These are phyloP conservation scores for Candidula unifasciata DNA, from an alignment of 2,888 invertebrate species.

Conservation along the genomic window DNA sequence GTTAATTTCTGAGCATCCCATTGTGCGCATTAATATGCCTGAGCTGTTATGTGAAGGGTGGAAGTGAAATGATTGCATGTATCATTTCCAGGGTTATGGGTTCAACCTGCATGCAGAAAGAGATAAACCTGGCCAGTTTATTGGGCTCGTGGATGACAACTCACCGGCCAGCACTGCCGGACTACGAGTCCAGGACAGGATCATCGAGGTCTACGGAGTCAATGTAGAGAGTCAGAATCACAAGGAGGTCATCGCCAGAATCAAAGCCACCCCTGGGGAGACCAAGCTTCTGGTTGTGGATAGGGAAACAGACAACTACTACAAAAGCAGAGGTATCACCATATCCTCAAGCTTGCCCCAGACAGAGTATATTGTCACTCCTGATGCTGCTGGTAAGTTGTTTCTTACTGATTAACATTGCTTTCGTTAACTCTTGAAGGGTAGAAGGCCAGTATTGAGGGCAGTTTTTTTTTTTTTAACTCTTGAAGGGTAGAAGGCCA, in stretches of 20 bases:
- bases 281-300: constrained; percentile 92
- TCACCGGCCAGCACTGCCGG: constrained; percentile 82
- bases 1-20: no score
- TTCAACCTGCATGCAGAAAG: constrained; percentile 99
- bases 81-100: constrained; percentile 89
- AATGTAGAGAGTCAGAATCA: constrained; percentile 91
- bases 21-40: not conserved
- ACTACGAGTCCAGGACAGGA: constrained; percentile 87
- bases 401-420: not conserved
- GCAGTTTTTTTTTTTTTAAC: not conserved
- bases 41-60: no score
- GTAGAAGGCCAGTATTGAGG: not conserved
- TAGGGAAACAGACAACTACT: constrained; percentile 85
- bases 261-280: constrained; percentile 89
- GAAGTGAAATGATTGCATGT: not conserved
- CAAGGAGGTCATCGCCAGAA: constrained; percentile 92
- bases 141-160: constrained; percentile 91
- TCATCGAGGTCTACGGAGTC: constrained; percentile 88
- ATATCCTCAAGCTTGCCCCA: constrained; percentile 59
- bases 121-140: constrained; percentile 94
- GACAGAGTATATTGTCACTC: constrained; percentile 52
- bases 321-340: constrained; percentile 80
- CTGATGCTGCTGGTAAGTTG: constrained; percentile 37
- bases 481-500: no score
- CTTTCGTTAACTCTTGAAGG: no score